A percentile compares a stretch with the other conserved stretches of the same genome.
Evolutionary conservation across 2,113 vertebrate species (phyloP).

Genomic region (Varanus komodoensis): DNA sequence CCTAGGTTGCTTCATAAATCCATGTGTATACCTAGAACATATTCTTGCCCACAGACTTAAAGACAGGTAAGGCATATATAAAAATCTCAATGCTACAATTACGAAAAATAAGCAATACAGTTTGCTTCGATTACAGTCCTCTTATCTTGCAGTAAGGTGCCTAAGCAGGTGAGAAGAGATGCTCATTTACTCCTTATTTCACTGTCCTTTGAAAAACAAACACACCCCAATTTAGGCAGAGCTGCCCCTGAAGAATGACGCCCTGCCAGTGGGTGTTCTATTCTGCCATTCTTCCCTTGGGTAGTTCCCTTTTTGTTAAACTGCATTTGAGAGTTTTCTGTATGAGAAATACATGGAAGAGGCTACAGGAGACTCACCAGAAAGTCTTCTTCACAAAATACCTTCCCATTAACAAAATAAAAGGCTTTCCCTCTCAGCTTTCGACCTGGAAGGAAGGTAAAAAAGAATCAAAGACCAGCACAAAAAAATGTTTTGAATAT

Average conservation of each 20-base stretch:
- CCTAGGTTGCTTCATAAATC: background rate
- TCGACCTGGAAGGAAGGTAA: slow-evolving; percentile 76
- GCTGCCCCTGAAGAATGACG: fast-evolving
- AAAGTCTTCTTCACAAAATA: slow-evolving; percentile 96
- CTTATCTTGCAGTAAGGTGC: background rate
- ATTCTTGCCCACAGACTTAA: background rate
- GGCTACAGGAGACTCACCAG: slow-evolving; percentile 82
- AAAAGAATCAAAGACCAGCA: background rate
- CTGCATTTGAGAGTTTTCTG: background rate
- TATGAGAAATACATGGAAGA: background rate
- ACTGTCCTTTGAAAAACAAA: background rate
- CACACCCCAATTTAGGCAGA: fast-evolving
- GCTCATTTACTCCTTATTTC: background rate
- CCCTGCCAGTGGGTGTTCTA: background rate
- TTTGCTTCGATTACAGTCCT: background rate
- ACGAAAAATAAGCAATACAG: background rate
- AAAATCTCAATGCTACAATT: background rate
- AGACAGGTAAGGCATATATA: background rate
- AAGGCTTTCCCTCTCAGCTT: slow-evolving; percentile 88
- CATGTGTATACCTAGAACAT: background rate
- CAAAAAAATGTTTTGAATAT: background rate
- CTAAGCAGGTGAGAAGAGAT: background rate
- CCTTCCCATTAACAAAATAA: slow-evolving; percentile 86
- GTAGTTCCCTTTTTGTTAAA: background rate
- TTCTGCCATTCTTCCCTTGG: background rate